phyloP scores from a whole-genome alignment of 1,140 invertebrate species.

The Oedothorax gibbosus region DNA sequence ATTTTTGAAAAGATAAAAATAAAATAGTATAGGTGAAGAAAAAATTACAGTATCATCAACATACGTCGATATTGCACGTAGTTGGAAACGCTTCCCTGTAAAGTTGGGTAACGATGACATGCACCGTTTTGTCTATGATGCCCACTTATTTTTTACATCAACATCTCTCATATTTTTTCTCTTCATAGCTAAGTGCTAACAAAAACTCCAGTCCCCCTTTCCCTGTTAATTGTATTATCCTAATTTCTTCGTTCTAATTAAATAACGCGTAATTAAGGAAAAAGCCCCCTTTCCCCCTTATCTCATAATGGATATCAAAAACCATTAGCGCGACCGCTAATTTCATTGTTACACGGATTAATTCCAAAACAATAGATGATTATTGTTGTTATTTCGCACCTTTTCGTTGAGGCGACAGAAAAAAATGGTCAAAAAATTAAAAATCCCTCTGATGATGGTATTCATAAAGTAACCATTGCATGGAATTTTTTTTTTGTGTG shows the following conservation, averaged over 20 bases:
- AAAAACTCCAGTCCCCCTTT: slow-evolving; percentile 49
- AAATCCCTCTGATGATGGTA: slow-evolving; percentile 5
- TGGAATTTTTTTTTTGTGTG: too few relatives aligned
- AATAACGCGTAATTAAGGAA: slow-evolving; percentile 62
- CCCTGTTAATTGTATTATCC: slow-evolving; percentile 60
- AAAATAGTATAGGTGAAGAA: too few relatives aligned
- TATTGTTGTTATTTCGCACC: slow-evolving; percentile 59
- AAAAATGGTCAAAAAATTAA: slow-evolving; percentile 42
- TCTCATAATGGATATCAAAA: slow-evolving; percentile 58
- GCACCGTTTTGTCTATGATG: too few relatives aligned
- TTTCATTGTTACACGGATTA: slow-evolving; percentile 60
- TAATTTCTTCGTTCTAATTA: slow-evolving; percentile 60
- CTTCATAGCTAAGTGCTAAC: slow-evolving; percentile 2
- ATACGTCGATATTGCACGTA: too few relatives aligned
- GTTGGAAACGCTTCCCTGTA: too few relatives aligned
- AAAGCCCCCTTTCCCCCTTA: slow-evolving; percentile 33
- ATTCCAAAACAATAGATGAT: slow-evolving; percentile 61
- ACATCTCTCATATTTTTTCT: slow-evolving; percentile 43
- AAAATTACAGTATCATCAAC: too few relatives aligned
- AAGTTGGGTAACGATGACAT: too few relatives aligned
- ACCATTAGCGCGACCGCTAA: slow-evolving; percentile 60
- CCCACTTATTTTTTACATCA: not conserved
- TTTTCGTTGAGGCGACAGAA: slow-evolving; percentile 36
- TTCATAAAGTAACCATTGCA: slow-evolving; percentile 25
- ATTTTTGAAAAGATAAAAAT: too few relatives aligned